Evolutionary conservation across 2,113 vertebrate genomes (phyloP).

Genomic region (Thinocorus orbignyianus): DNA sequence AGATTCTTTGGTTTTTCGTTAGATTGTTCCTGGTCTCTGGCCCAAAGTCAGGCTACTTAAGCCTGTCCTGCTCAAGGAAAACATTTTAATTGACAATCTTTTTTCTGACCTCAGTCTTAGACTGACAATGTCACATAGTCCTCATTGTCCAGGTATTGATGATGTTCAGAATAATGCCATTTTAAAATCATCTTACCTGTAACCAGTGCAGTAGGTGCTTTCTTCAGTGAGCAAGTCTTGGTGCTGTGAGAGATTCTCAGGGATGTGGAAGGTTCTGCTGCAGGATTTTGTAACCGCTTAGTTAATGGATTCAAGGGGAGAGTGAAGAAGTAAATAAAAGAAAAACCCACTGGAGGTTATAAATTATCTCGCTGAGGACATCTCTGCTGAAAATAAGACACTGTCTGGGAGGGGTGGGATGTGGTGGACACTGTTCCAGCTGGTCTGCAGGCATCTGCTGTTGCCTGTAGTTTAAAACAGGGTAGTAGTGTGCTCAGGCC

Average conservation of each 20-base stretch:
- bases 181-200: not conserved
- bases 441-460: not conserved
- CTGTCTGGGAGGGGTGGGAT: not conserved
- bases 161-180: not conserved
- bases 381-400: not conserved
- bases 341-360: not conserved
- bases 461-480: not conserved
- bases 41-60: not conserved
- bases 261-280: not conserved
- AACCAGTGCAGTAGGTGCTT: not conserved
- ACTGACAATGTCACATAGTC: not conserved
- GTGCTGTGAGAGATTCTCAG: not conserved
- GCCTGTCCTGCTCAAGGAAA: not conserved
- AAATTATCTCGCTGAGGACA: not conserved
- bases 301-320: not conserved
- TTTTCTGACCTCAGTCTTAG: not conserved
- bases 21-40: not conserved
- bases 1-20: not conserved
- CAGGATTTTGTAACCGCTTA: not conserved
- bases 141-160: not conserved
- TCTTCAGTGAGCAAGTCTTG: no score
- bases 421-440: not conserved
- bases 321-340: not conserved
- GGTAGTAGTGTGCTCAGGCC: not conserved
- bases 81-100: accelerated